These are phyloP conservation scores for Vanessa tameamea DNA, from an alignment of 1,140 invertebrate species.

Conservation along the genomic window DNA sequence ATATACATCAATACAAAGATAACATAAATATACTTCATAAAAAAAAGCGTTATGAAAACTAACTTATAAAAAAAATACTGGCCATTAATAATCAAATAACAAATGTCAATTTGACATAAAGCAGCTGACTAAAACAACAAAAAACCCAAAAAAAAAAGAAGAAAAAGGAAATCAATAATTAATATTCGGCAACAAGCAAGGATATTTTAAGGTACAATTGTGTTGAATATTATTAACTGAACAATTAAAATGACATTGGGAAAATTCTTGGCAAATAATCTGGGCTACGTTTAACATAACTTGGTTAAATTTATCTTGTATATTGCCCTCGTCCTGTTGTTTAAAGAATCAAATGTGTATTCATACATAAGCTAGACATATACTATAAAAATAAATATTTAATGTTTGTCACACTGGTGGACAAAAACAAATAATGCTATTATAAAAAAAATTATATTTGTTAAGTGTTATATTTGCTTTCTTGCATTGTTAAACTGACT, in stretches of 20 bases:
- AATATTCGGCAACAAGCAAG: background rate
- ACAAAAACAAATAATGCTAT: too few relatives aligned
- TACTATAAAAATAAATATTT: too few relatives aligned
- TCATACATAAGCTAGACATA: too few relatives aligned
- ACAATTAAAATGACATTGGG: background rate
- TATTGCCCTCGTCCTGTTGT: too few relatives aligned
- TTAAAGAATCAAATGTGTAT: too few relatives aligned
- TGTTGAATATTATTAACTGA: conserved; percentile 2
- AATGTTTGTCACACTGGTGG: too few relatives aligned
- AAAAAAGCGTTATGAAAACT: background rate
- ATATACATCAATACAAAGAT: too few relatives aligned
- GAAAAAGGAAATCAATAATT: background rate
- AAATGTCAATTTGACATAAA: background rate
- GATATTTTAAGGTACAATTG: background rate
- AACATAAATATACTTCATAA: background rate
- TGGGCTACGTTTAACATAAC: background rate
- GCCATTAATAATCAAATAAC: background rate
- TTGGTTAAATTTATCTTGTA: background rate
- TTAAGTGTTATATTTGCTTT: too few relatives aligned
- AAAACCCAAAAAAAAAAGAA: background rate
- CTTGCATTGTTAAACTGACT: too few relatives aligned
- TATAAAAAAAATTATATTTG: too few relatives aligned
- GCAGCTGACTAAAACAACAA: background rate
- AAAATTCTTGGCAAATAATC: background rate
- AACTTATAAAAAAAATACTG: background rate